Evolutionary conservation across 1,140 invertebrate species (phyloP), one percentile per base, ranked within the genome.

Genomic region (Aphidius gifuensis): DNA sequence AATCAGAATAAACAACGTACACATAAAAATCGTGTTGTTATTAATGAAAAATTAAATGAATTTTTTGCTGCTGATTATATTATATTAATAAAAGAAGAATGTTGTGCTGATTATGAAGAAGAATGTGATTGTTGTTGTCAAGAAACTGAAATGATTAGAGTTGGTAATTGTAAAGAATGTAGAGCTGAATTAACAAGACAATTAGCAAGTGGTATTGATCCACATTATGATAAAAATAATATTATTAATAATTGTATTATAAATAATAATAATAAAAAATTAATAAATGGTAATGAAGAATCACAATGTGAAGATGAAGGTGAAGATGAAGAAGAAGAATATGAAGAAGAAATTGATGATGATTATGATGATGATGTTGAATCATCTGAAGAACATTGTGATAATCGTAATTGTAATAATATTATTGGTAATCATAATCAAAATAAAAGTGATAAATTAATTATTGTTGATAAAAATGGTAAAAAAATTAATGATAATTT

Each of bases 51-150:
- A 64, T 84, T 89, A 23, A 93, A 93, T 78, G 90, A 92, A 76
- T 92, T 92, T 78, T 92, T 92, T 74, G 91, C 92, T 60, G 90
- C 91, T 3, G 91, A 93, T 78, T 93, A 93, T 70, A 92, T 93
- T 65, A 92, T 93, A 68, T 79, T 92, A 32, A 91, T 92, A 53
- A 86, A 91, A 46, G 90, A 92, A 70, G 91, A 93, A 71, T 91
- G 89, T 66, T 88, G 90, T 61, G 88, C 89, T 68, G 89, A 90
- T 50, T 89, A 91, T 70, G 89, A 91, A 69, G 88, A 89, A 65
- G 87, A 88, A 48, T 81, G 80, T 69, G 83, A 84, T 58, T 91
- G 89, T 74, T 90, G 89, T 53, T 90, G 88, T 65, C 88, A 89
- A 68, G 88, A 90, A 66, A 85, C 88, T 67, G 86, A 88, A 70